These are phyloP conservation scores for Marcusenius ussheri DNA, from an alignment of 2,113 vertebrate genomes.

Conservation along the genomic window DNA sequence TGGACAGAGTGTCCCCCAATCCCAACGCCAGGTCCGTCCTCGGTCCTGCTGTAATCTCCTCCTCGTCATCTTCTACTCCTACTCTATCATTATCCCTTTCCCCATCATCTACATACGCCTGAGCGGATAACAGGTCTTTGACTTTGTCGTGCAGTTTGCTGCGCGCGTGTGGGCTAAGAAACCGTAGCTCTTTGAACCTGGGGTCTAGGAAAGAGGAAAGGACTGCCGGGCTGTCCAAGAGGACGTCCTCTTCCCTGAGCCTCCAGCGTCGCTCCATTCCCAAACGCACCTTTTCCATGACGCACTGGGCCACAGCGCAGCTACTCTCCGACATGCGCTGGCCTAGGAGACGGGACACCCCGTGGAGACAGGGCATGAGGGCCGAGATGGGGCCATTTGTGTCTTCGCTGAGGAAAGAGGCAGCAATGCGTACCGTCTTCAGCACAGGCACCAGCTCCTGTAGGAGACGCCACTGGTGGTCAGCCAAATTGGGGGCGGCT, in stretches of 20 bases:
- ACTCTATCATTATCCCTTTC: slow-evolving; percentile 16
- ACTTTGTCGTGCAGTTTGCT: slow-evolving; percentile 46
- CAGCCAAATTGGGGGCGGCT: slow-evolving; percentile 41
- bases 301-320: slow-evolving; percentile 35
- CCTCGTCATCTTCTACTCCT: slow-evolving; percentile 6
- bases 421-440: slow-evolving; percentile 46
- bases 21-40: slow-evolving; percentile 13
- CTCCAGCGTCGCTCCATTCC: slow-evolving; percentile 49
- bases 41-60: slow-evolving; percentile 2
- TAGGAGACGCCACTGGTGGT: slow-evolving; percentile 59
- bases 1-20: slow-evolving; percentile 24
- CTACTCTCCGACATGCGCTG: slow-evolving; percentile 42
- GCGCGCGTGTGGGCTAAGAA: slow-evolving; percentile 46
- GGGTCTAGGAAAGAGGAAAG: slow-evolving; percentile 59
- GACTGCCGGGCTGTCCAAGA: slow-evolving; percentile 40
- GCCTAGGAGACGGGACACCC: slow-evolving; percentile 37
- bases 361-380: slow-evolving; percentile 55
- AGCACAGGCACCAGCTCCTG: slow-evolving; percentile 54
- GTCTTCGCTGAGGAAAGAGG: slow-evolving; percentile 49
- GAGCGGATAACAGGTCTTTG: slow-evolving; percentile 43
- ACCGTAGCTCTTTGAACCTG: slow-evolving; percentile 57
- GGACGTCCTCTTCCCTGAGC: slow-evolving; percentile 39
- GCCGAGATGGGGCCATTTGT: slow-evolving; percentile 51
- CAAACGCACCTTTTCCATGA: slow-evolving; percentile 35
- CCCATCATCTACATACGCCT: slow-evolving; percentile 24